phyloP scores from a whole-genome alignment of 2,797 vertebrate species.

The Mormyrops attenuatus region DNA sequence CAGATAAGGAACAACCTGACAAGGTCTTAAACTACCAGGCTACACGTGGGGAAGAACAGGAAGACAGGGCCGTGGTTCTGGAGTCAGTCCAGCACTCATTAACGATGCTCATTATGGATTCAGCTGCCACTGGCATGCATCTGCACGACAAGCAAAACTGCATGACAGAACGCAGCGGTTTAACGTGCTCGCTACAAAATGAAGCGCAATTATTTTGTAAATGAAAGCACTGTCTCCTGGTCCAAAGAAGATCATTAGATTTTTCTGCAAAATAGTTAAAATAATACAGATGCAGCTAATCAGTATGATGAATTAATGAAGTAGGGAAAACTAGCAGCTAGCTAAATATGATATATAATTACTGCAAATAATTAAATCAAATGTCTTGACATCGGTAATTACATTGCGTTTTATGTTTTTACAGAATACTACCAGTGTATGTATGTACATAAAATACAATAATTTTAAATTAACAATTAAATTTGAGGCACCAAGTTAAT shows the following conservation, averaged over 20 bases:
- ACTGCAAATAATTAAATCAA: neutral
- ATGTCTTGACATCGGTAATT: neutral
- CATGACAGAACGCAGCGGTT: neutral
- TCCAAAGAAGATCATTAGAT: neutral
- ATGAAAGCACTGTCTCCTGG: neutral
- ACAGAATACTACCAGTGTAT: neutral
- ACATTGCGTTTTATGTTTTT: neutral
- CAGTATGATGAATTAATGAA: neutral
- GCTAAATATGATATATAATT: neutral
- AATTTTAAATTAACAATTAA: neutral
- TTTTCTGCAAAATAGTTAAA: neutral
- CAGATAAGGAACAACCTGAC: neutral
- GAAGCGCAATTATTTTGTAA: neutral
- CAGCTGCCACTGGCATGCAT: neutral
- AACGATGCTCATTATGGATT: neutral
- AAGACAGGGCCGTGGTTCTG: neutral
- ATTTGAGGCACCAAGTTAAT: neutral
- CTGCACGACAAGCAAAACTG: neutral
- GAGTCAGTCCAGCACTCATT: neutral
- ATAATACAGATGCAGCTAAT: neutral
- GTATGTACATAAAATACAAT: neutral
- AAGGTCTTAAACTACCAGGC: neutral
- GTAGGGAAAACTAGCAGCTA: neutral
- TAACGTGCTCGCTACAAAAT: neutral
- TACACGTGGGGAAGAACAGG: neutral